Percentiles rank a stretch among this genome's conserved stretches.
Conservation (phyloP, 2,797 vertebrate species). For the Clarias laeviceps region DNA sequence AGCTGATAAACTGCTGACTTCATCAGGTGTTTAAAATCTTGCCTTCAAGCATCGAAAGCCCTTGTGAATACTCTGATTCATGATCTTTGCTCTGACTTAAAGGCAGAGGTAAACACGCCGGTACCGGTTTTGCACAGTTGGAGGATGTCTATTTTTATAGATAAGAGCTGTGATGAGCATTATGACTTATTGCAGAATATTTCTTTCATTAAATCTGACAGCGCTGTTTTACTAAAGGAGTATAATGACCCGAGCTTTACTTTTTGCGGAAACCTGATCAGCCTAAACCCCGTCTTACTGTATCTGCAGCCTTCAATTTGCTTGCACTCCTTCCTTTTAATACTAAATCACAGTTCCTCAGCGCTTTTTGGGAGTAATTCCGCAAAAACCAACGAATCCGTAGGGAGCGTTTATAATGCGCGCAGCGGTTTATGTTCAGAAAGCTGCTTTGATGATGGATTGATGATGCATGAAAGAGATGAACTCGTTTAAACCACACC, state of each 20-base stretch:
- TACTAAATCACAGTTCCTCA: not conserved
- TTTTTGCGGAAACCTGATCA: not conserved
- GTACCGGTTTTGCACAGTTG: not conserved
- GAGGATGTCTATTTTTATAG: not conserved
- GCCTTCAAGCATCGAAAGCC: conserved; percentile 5
- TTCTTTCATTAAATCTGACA: not conserved
- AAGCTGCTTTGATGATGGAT: conserved; percentile 10
- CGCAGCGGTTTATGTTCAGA: conserved; percentile 5
- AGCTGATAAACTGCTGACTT: conserved; percentile 36
- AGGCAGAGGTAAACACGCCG: not conserved
- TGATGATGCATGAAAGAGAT: conserved; percentile 12
- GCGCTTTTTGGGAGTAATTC: not conserved
- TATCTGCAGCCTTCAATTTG: not conserved
- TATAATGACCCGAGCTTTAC: not conserved
- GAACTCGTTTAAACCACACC: conserved; percentile 12
- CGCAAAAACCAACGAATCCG: conserved; percentile 13
- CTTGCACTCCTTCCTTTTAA: not conserved
- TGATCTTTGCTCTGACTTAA: conserved; percentile 10
- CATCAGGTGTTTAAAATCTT: conserved; percentile 23
- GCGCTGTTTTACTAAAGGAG: not conserved
- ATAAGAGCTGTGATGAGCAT: not conserved
- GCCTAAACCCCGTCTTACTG: not conserved
- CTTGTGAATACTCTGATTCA: conserved; percentile 15
- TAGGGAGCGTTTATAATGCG: conserved; percentile 10
- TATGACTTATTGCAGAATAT: not conserved